Evolutionary conservation across 2,113 vertebrate genomes (phyloP).

Genomic region (Apteryx owenii): DNA sequence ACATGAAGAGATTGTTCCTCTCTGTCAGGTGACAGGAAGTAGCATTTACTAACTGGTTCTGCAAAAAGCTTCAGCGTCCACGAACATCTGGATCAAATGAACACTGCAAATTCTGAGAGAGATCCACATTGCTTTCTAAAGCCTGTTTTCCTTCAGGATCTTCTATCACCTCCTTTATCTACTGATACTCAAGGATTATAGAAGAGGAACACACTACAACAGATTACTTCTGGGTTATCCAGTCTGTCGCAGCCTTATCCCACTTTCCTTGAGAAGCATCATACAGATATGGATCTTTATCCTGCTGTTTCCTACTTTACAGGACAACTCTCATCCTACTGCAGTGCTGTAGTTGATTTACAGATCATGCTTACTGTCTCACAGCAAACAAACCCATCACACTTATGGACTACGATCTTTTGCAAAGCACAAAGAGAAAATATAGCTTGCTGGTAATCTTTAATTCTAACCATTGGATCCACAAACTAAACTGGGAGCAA

Average conservation of each 20-base stretch:
- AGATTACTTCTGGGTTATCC: neutral
- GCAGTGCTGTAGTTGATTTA: neutral
- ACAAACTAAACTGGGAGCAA: neutral
- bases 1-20: neutral
- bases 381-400: neutral
- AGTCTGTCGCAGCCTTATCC: neutral
- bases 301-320: neutral
- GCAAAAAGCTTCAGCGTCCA: neutral
- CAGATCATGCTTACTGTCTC: fast-evolving
- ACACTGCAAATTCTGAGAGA: neutral
- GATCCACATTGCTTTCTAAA: neutral
- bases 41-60: neutral
- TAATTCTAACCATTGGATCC: neutral
- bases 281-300: neutral
- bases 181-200: neutral
- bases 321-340: neutral
- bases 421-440: neutral
- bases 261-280: neutral
- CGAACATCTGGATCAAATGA: neutral
- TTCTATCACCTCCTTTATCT: neutral
- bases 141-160: neutral
- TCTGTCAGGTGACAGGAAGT: neutral
- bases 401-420: neutral
- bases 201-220: neutral
- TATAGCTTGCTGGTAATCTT: neutral